These are phyloP conservation scores for Xenentodon cancila DNA, from an alignment of 2,797 vertebrate species.

Conservation along the genomic window DNA sequence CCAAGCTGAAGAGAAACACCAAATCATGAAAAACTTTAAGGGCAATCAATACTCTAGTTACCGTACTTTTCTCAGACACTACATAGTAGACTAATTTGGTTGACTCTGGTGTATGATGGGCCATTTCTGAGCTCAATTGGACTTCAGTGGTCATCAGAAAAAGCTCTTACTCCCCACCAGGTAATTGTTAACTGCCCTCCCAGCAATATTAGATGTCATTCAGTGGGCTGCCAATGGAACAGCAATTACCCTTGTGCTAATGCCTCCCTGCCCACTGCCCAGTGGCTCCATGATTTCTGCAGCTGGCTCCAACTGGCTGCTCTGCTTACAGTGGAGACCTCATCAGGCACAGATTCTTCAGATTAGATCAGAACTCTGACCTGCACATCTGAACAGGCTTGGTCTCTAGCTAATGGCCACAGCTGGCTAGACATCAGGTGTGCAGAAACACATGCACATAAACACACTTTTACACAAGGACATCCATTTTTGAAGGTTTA, in stretches of 20 bases:
- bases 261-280: conserved; percentile 54
- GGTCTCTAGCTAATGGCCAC: conserved; percentile 59
- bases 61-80: conserved; percentile 53
- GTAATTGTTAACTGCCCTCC: conserved; percentile 68
- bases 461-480: conserved; percentile 17
- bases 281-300: conserved; percentile 47
- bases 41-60: conserved; percentile 70
- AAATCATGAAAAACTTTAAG: conserved; percentile 64
- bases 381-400: conserved; percentile 48
- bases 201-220: conserved; percentile 76
- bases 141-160: conserved; percentile 65
- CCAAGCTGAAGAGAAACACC: conserved; percentile 49
- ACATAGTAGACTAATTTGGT: conserved; percentile 65
- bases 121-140: conserved; percentile 76
- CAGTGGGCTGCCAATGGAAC: conserved; percentile 59
- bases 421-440: conserved; percentile 57
- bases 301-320: conserved; percentile 46
- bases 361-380: conserved; percentile 70
- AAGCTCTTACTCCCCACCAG: conserved; percentile 57
- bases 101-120: conserved; percentile 66
- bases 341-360: conserved; percentile 65
- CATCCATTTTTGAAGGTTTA: background rate
- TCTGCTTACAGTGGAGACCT: conserved; percentile 67
- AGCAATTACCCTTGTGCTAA: conserved; percentile 76
- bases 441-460: conserved; percentile 23